Evolutionary conservation across 2,797 vertebrate species (phyloP), one percentile per base, ranked within the genome.

Genomic region (Xenops minutus): DNA sequence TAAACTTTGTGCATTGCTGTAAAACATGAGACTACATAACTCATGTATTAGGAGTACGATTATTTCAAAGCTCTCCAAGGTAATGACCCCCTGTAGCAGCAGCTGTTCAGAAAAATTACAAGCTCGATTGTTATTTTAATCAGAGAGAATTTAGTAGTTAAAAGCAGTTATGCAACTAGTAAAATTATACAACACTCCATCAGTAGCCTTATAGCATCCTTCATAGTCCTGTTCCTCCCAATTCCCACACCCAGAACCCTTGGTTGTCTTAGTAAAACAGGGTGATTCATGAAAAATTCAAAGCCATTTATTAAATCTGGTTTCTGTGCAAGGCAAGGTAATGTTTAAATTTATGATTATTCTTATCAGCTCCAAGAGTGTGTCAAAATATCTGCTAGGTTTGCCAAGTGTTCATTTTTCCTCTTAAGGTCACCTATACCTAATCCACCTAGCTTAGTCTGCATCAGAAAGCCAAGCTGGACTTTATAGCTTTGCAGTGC

Each of bases 111-210:
- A 98, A 98, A 98, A 98, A 98, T 98, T 98, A 98, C 95, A 97
- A 98, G 97, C 97, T 97, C 98, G 71, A 98, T 98, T 98, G 98
- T 98, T 98, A 98, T 98, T 98, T 97, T 98, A 98, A 98, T 98
- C 97, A 98, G 97, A 96, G 96, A 97, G 96, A 98, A 95, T 97
- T 98, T 97, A 95, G 94, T 96, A 97, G 97, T 97, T 98, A 98
- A 98, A 98, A 97, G 95, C 97, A 97, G 98, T 98, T 98, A 98
- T 87, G 95, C 96, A 98, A 98, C 97, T 96, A 98, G 92, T 98
- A 98, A 98, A 98, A 97, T 97, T 98, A 97, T 96, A 97, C 9
- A 94, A 96, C 91, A 96, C 92, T 94, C 98, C 96, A 97, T 98
- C 97, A 97, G 97, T 96, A 97, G 92, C 91, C 96, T 96, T 94